These are phyloP conservation scores for Ips nitidus DNA, from an alignment of 1,140 invertebrate genomes.

Conservation along the genomic window DNA sequence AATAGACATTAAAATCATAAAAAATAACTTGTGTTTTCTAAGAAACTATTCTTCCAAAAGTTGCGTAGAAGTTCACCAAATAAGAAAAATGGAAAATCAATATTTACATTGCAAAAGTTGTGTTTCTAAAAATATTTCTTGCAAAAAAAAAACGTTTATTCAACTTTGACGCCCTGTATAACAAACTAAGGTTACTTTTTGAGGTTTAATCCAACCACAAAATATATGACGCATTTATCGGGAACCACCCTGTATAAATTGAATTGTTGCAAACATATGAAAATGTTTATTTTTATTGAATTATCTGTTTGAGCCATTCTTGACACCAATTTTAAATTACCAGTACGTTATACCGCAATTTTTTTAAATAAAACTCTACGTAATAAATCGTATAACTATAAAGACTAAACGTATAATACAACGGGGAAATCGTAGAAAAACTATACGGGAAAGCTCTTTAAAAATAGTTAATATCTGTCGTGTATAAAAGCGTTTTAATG, in stretches of 20 bases:
- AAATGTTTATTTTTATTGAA: neutral
- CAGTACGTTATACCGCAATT: no score
- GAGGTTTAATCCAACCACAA: no score
- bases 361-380: no score
- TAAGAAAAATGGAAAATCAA: no score
- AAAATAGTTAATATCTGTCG: slow-evolving; percentile 25
- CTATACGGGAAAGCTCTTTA: slow-evolving; percentile 15
- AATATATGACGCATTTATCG: neutral
- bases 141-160: neutral
- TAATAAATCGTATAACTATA: no score
- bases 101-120: no score
- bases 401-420: neutral
- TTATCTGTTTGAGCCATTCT: neutral
- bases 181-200: no score
- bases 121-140: neutral
- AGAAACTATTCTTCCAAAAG: no score
- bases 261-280: neutral
- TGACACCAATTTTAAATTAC: no score
- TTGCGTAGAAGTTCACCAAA: no score
- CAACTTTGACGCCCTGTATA: neutral
- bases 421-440: slow-evolving; percentile 24
- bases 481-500: slow-evolving; percentile 22
- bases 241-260: neutral
- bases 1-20: no score
- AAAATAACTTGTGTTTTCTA: no score